Conservation (phyloP, 2,797 vertebrate species). For the Sebastiscus tertius region DNA sequence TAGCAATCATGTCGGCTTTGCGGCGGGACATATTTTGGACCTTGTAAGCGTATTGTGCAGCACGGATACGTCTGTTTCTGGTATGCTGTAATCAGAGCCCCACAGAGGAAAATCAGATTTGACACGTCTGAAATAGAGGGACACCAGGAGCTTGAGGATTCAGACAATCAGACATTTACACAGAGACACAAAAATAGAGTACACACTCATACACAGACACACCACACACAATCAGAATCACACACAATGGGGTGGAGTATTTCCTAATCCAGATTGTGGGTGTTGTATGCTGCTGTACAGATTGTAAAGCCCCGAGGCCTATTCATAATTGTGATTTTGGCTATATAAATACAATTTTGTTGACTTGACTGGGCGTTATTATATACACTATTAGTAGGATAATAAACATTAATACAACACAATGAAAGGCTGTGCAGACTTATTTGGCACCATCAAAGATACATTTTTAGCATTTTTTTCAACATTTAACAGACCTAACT, state of each 20-base stretch:
- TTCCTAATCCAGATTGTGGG: background rate
- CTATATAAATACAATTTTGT: background rate
- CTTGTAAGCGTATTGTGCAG: constrained; percentile 32
- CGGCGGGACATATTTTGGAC: constrained; percentile 43
- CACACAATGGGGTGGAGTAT: background rate
- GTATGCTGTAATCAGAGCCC: constrained; percentile 23
- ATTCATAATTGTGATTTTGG: too few species aligned
- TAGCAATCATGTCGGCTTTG: constrained; percentile 48
- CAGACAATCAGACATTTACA: constrained; percentile 11
- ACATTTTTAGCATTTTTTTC: background rate
- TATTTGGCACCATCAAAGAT: background rate
- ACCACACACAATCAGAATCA: background rate
- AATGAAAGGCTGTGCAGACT: background rate
- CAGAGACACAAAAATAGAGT: background rate
- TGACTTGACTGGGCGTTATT: background rate
- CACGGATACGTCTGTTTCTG: constrained; percentile 26
- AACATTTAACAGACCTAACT: background rate
- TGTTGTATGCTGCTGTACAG: background rate
- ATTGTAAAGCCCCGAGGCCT: background rate
- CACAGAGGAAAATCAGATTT: constrained; percentile 41
- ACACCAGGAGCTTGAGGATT: background rate
- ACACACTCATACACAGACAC: background rate
- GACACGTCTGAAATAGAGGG: constrained; percentile 37
- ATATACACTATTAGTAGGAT: background rate
- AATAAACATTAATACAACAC: background rate